Percentiles rank a stretch among this genome's conserved stretches.
Evolutionary conservation across 2,888 invertebrate genomes (phyloP).

Genomic region (Aspidiotus destructor): DNA sequence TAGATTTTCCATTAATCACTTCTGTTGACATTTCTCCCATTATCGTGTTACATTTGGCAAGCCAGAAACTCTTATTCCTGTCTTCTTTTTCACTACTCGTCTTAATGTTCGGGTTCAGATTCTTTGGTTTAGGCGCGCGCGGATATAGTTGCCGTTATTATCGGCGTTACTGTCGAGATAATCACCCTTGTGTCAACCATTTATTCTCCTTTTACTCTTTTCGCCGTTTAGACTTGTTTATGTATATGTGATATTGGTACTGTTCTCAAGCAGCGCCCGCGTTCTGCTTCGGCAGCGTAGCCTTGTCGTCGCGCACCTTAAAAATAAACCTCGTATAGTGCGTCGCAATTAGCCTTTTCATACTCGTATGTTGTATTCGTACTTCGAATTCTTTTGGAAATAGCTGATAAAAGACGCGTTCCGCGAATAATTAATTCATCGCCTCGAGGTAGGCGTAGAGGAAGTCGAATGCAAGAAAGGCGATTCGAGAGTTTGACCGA

Average conservation of each 20-base stretch:
- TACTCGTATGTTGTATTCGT: too few relatives aligned
- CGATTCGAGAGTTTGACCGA: too few relatives aligned
- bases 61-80: constrained; percentile 26
- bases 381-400: too few relatives aligned
- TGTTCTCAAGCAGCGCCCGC: background rate
- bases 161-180: constrained; percentile 22
- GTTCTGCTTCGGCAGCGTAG: background rate
- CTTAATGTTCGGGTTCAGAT: constrained; percentile 25
- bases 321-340: background rate
- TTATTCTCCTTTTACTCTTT: constrained; percentile 10
- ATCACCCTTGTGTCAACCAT: constrained; percentile 28
- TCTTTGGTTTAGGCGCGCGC: constrained; percentile 9
- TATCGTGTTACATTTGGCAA: constrained; percentile 28
- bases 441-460: too few relatives aligned
- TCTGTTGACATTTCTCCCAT: constrained; percentile 28
- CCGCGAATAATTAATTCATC: too few relatives aligned
- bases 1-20: constrained; percentile 32
- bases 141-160: constrained; percentile 22
- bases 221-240: background rate
- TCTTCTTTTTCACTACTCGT: constrained; percentile 27
- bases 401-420: too few relatives aligned
- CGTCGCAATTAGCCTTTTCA: background rate
- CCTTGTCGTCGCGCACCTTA: background rate
- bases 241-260: too few relatives aligned
- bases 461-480: too few relatives aligned